A percentile compares a stretch with the other conserved stretches of the same genome.
These are phyloP conservation scores for Oxytorus armatus DNA, from an alignment of 2,888 invertebrate genomes.

Conservation along the genomic window DNA sequence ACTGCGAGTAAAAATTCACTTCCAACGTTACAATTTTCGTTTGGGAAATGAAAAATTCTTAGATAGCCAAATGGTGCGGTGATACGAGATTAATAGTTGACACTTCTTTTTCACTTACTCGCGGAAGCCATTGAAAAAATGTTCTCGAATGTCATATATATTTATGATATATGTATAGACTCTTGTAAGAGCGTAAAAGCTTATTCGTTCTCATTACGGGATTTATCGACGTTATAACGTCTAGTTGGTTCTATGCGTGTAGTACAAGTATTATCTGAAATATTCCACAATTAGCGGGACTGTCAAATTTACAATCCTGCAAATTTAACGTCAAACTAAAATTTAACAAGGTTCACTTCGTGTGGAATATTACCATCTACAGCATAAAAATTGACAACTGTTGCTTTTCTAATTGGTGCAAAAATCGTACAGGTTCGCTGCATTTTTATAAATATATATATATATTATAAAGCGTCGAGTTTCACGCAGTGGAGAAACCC, in stretches of 20 bases:
- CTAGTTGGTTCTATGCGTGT: too few relatives aligned
- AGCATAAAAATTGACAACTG: conserved; percentile 1
- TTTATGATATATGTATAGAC: too few relatives aligned
- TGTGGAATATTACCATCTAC: background rate
- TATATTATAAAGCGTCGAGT: background rate
- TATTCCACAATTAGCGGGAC: too few relatives aligned
- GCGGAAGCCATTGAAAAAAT: too few relatives aligned
- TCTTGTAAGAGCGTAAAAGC: too few relatives aligned
- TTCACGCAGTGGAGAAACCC: background rate
- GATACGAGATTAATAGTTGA: background rate
- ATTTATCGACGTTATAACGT: too few relatives aligned
- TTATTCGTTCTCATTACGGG: too few relatives aligned
- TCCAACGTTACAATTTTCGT: background rate
- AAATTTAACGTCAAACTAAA: too few relatives aligned
- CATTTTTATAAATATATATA: background rate
- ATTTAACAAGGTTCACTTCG: background rate
- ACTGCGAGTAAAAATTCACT: conserved; percentile 4
- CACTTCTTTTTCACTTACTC: too few relatives aligned
- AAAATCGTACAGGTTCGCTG: background rate
- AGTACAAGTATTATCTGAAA: too few relatives aligned
- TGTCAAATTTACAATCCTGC: too few relatives aligned
- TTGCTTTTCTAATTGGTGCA: background rate
- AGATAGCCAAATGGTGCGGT: background rate
- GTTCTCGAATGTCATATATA: too few relatives aligned
- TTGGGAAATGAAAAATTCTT: background rate